Base-by-base conservation (phyloP, 2,888 invertebrate species). In the Agriopis leucophaearia region DNA sequence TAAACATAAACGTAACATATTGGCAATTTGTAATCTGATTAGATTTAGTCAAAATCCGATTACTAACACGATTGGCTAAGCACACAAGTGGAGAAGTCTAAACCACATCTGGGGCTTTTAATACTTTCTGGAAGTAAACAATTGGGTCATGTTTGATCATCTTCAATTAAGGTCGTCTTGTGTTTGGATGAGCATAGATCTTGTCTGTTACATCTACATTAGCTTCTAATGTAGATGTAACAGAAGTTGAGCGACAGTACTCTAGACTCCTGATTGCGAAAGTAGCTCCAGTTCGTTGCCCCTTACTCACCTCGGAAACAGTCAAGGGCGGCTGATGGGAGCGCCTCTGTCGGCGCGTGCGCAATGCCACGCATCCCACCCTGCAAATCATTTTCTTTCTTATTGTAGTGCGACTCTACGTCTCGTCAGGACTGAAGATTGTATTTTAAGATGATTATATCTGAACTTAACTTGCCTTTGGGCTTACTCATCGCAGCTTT, bases 321-420 rank as follows among this genome's bases (percentile, higher is more conserved):
- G 88, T 90, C 89, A 91, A 91, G 91, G 91, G 88, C 91, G 82
- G 78, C 61, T 78, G 79, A 74, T 77, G 83, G 82, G 80, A 76
- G 76, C 75, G 72, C 56, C 69, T 65, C 66, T 55, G 40, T 63
- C 79, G 77, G 77, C 78, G 83, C 84, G 80, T 81, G 86, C 57
- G 57, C 57, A 57, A 45, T 57, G 57, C 45, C 45, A 55, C 84
- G 83, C 85, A 81, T 82, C 83, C 69, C 72, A 75, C 48, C 61
- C 36, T 38, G 47, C 62, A 38, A 54, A 47, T 62, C 10, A 27
- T 38, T n/a, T 54, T 62, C 48, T 18, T 40, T 47, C 7, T 55
- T 45, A 16, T 36, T 8, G 15, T 47, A 8, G 12, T 42, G 5
- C 18, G 12, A 12, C 8, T 38, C 38, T 42, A 18, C 40, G 42